phyloP scores from a whole-genome alignment of 2,888 invertebrate species.

The Ethmia dodecea region DNA sequence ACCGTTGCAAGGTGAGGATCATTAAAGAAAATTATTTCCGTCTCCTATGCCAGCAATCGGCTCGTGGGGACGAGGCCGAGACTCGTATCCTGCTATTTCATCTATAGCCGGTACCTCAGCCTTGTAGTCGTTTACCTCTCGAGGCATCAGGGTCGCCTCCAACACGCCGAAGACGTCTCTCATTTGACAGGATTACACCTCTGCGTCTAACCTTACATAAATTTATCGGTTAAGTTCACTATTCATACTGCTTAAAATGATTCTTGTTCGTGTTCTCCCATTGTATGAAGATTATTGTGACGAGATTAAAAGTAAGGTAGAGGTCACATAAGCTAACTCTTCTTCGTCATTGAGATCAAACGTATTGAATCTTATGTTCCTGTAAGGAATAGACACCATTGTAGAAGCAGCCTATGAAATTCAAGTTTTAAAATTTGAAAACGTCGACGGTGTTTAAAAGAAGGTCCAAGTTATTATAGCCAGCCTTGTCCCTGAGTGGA shows the following conservation, averaged over 20 bases:
- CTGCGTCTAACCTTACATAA: too few relatives aligned
- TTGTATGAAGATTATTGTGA: too few relatives aligned
- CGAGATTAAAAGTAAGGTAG: too few relatives aligned
- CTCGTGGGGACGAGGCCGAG: conserved; percentile 49
- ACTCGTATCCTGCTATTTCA: conserved; percentile 53
- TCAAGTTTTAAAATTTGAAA: too few relatives aligned
- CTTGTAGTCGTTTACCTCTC: conserved; percentile 30
- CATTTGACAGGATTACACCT: conserved; percentile 9
- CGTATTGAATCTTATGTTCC: conserved; percentile 26
- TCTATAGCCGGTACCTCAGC: conserved; percentile 41
- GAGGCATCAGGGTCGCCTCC: conserved; percentile 45
- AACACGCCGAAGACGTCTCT: conserved; percentile 21
- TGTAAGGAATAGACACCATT: too few relatives aligned
- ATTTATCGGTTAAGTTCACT: too few relatives aligned
- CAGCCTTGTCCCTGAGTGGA: conserved; percentile 17
- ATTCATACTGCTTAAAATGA: too few relatives aligned
- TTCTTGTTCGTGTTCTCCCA: too few relatives aligned
- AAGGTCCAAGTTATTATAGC: conserved; percentile 14
- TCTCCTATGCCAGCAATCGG: conserved; percentile 35
- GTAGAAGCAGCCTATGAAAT: too few relatives aligned
- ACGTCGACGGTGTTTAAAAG: too few relatives aligned
- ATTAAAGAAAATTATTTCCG: conserved; percentile 55
- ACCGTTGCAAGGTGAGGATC: conserved; percentile 32
- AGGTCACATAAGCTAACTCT: not conserved
- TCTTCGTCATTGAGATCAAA: conserved; percentile 17